These are phyloP conservation scores for Alectura lathami DNA, from an alignment of 2,113 vertebrate genomes.

Conservation along the genomic window DNA sequence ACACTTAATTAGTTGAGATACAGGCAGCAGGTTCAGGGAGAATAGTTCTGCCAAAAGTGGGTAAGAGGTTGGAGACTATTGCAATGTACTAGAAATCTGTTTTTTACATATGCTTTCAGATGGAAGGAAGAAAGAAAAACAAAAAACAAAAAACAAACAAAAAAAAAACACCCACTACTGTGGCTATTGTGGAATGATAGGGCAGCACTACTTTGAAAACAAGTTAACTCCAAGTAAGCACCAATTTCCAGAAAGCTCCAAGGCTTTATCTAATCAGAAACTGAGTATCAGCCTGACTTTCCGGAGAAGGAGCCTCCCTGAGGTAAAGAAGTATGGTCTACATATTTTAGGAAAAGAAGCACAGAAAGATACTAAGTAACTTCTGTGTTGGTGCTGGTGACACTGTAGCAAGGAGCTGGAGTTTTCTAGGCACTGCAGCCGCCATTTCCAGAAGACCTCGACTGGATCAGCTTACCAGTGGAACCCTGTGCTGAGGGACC, in stretches of 20 bases:
- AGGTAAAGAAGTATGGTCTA: not conserved
- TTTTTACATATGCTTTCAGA: not conserved
- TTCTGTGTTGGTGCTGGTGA: fast-evolving
- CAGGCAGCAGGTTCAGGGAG: not conserved
- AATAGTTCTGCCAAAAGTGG: not conserved
- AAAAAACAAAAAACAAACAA: too few relatives aligned
- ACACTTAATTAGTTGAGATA: not conserved
- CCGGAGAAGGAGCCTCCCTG: fast-evolving
- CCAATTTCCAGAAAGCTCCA: not conserved
- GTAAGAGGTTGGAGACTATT: not conserved
- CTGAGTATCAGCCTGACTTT: not conserved
- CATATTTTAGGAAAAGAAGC: not conserved
- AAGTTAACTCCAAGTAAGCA: not conserved
- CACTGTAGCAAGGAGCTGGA: not conserved
- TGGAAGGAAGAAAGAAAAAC: not conserved
- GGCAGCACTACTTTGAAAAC: not conserved
- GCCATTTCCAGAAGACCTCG: too few relatives aligned
- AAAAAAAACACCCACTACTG: not conserved
- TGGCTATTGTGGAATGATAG: not conserved
- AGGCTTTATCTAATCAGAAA: not conserved
- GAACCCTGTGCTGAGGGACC: too few relatives aligned
- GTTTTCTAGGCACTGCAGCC: too few relatives aligned
- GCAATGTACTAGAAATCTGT: not conserved
- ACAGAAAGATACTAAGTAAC: not conserved
- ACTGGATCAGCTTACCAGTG: too few relatives aligned